These are phyloP conservation scores for Chouioia cunea DNA, from an alignment of 2,888 invertebrate species.

Conservation along the genomic window DNA sequence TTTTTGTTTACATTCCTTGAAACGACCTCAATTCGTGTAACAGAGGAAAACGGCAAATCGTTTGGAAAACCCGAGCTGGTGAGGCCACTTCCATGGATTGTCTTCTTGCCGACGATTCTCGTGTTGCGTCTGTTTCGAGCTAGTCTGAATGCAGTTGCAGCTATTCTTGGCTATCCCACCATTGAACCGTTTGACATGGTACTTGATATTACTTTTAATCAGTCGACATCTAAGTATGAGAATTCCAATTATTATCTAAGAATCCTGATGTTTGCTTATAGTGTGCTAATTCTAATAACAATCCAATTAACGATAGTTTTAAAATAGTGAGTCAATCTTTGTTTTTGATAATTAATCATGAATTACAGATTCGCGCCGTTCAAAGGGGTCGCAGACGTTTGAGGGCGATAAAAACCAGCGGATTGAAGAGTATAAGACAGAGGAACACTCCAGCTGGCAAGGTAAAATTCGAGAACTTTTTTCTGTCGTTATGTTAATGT, in stretches of 20 bases:
- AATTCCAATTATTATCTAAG: neutral
- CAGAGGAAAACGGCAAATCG: constrained; percentile 69
- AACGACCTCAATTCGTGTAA: constrained; percentile 29
- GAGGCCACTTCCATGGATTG: constrained; percentile 74
- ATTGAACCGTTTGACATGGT: constrained; percentile 72
- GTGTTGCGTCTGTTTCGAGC: constrained; percentile 69
- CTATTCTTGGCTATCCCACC: constrained; percentile 70
- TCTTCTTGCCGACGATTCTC: constrained; percentile 71
- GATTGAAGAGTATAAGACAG: constrained; percentile 67
- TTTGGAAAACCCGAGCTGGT: constrained; percentile 69
- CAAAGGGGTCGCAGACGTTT: constrained; percentile 72
- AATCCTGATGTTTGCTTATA: neutral
- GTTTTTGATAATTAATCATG: neutral
- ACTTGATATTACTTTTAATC: constrained; percentile 44
- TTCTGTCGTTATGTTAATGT: constrained; percentile 21
- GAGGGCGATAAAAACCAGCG: constrained; percentile 71
- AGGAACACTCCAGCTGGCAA: constrained; percentile 27
- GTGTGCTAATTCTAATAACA: neutral
- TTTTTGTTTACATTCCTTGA: too few species aligned
- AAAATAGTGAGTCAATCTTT: neutral
- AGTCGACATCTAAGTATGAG: neutral
- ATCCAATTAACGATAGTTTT: neutral
- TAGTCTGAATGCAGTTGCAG: constrained; percentile 69
- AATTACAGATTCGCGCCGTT: constrained; percentile 70
- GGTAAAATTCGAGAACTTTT: constrained; percentile 44